Conservation (phyloP, 2,888 invertebrate species). For the Thymelicus lineola region DNA sequence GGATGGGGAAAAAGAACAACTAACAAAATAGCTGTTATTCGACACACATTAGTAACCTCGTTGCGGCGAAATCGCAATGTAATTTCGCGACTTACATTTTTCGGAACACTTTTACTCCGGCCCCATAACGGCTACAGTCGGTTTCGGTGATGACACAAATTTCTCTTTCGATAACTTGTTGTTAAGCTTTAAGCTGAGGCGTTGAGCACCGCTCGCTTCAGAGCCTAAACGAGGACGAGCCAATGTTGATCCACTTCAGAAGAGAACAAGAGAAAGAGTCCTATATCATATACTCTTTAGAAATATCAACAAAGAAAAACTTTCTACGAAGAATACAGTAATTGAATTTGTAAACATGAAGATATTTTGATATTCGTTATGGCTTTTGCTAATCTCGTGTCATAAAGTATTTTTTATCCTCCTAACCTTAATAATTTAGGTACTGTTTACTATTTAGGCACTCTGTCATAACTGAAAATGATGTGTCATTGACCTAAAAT, state of each 20-base stretch:
- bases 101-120: slow-evolving; percentile 84
- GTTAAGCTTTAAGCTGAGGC: slow-evolving; percentile 11
- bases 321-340: slow-evolving; percentile 2
- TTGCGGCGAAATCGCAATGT: slow-evolving; percentile 83
- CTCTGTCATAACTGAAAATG: no score
- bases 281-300: neutral
- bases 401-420: no score
- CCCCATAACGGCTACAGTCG: slow-evolving; percentile 56
- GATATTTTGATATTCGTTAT: no score
- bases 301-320: slow-evolving; percentile 6
- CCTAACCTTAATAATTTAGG: no score
- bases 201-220: slow-evolving; percentile 7
- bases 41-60: slow-evolving; percentile 80
- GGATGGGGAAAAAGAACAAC: slow-evolving; percentile 67
- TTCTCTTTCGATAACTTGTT: slow-evolving; percentile 75
- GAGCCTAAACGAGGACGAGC: slow-evolving; percentile 6
- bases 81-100: slow-evolving; percentile 82
- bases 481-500: no score
- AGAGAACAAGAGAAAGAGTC: neutral
- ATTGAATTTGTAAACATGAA: no score
- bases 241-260: slow-evolving; percentile 22
- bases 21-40: slow-evolving; percentile 79
- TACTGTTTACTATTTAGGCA: no score
- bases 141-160: slow-evolving; percentile 79
- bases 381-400: no score